A percentile compares a stretch with the other conserved stretches of the same genome.
Evolutionary conservation across 2,797 vertebrate genomes (phyloP).

Genomic region (Alca torda): DNA sequence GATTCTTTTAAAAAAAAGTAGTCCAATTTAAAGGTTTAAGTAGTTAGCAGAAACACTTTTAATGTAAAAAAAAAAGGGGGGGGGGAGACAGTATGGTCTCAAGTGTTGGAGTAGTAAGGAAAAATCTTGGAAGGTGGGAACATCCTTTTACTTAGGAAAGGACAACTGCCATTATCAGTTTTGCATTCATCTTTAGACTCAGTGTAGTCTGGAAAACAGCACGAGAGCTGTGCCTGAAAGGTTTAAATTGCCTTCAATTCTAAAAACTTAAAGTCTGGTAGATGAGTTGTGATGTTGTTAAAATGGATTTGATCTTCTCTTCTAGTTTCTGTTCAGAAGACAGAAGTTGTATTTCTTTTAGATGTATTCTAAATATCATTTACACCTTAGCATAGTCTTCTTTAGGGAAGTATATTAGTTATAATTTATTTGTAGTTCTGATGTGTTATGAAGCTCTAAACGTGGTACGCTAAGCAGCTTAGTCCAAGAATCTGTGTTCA

Average conservation of each 20-base stretch:
- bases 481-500: background rate
- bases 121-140: background rate
- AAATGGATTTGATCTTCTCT: background rate
- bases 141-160: background rate
- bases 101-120: background rate
- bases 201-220: background rate
- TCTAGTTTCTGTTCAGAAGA: background rate
- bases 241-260: background rate
- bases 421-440: background rate
- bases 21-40: background rate
- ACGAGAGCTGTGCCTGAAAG: background rate
- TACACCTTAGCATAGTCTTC: background rate
- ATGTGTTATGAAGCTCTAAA: background rate
- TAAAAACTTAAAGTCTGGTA: background rate
- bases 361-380: background rate
- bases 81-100: rapidly evolving
- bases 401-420: background rate
- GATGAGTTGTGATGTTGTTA: background rate
- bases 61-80: rapidly evolving
- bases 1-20: background rate
- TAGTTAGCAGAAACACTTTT: background rate
- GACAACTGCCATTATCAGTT: background rate
- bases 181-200: background rate
- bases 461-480: background rate
- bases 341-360: background rate